These are phyloP conservation scores for Metopolophium dirhodum DNA, from an alignment of 1,140 invertebrate species.

Conservation along the genomic window DNA sequence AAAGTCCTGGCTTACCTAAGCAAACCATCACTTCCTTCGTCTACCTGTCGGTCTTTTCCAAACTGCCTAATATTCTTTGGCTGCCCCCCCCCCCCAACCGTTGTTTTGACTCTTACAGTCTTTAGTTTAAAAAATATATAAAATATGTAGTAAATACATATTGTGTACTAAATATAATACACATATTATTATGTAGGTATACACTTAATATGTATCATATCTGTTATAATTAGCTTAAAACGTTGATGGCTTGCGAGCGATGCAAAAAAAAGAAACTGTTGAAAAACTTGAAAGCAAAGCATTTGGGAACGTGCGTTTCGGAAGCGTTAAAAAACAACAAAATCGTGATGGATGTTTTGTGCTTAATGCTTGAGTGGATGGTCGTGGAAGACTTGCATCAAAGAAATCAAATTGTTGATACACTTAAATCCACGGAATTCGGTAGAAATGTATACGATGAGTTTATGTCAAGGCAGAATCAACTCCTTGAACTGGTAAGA, in stretches of 20 bases:
- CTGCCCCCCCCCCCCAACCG: background rate
- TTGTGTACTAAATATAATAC: too few species aligned
- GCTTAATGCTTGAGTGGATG: constrained; percentile 84
- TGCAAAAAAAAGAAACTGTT: constrained; percentile 82
- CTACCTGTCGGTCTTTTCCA: background rate
- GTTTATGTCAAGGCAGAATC: constrained; percentile 53
- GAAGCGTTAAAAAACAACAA: constrained; percentile 77
- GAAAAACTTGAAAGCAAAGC: constrained; percentile 73
- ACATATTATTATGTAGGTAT: too few species aligned
- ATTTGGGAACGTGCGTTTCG: constrained; percentile 75
- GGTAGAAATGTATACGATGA: constrained; percentile 64
- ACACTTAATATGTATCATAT: background rate
- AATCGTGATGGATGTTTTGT: constrained; percentile 74
- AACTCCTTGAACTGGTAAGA: constrained; percentile 48
- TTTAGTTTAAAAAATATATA: background rate
- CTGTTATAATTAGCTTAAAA: constrained; percentile 70
- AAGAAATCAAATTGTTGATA: constrained; percentile 80
- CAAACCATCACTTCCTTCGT: background rate
- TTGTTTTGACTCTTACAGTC: background rate
- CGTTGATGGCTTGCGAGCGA: constrained; percentile 71
- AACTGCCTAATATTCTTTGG: background rate
- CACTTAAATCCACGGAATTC: constrained; percentile 76
- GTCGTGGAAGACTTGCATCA: constrained; percentile 72
- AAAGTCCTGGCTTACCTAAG: background rate
- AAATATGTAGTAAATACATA: background rate